Conservation (phyloP, 2,888 invertebrate species). For the Ryuthela nishihirai region DNA sequence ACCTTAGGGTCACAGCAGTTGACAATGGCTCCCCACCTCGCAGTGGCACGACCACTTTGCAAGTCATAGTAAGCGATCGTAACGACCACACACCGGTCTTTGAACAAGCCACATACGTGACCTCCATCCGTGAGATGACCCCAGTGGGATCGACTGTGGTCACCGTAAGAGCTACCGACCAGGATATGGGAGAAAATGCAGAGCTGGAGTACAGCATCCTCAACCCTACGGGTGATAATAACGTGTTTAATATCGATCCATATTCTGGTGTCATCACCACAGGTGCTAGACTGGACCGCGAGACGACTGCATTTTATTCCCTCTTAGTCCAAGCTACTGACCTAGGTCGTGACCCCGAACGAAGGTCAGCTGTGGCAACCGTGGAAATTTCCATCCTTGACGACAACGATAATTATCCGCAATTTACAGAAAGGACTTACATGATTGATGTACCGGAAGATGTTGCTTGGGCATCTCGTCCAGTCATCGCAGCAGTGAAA, state of each 20-base stretch:
- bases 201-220: constrained; percentile 61
- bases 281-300: constrained; percentile 74
- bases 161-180: constrained; percentile 78
- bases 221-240: constrained; percentile 60
- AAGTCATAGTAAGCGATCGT: constrained; percentile 86
- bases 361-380: constrained; percentile 76
- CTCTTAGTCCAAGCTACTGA: constrained; percentile 81
- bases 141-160: constrained; percentile 82
- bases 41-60: constrained; percentile 81
- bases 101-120: constrained; percentile 85
- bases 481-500: constrained; percentile 73
- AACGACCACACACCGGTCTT: constrained; percentile 94
- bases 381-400: constrained; percentile 77
- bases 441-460: constrained; percentile 84
- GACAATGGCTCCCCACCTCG: constrained; percentile 74
- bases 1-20: constrained; percentile 82
- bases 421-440: constrained; percentile 84
- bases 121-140: constrained; percentile 83
- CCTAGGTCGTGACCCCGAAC: constrained; percentile 73
- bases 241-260: constrained; percentile 65
- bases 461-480: constrained; percentile 74
- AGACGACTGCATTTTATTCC: constrained; percentile 76
- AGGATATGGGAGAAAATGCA: constrained; percentile 84
- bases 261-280: constrained; percentile 78
- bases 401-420: constrained; percentile 84